Conservation (phyloP, 2,888 invertebrate genomes). For the Amblyjoppa fuscipennis region DNA sequence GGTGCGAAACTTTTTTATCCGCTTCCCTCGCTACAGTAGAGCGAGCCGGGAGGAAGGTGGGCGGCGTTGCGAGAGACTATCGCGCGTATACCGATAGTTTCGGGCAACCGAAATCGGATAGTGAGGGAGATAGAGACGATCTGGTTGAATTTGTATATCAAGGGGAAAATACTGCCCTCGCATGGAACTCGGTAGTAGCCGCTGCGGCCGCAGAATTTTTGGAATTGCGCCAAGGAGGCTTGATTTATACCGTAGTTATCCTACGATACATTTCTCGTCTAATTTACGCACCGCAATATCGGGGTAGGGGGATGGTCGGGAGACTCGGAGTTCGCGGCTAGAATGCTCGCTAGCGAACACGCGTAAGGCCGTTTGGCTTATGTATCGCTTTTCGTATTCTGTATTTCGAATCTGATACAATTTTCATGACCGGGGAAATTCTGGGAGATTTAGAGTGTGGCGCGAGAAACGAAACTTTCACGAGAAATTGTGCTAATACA, state of each 20-base stretch:
- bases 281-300: constrained; percentile 60
- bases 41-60: constrained; percentile 24
- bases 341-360: constrained; percentile 12
- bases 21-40: constrained; percentile 6
- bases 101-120: constrained; percentile 23
- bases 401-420: too few relatives aligned
- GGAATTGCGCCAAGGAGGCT: constrained; percentile 61
- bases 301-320: neutral
- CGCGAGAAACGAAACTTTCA: too few relatives aligned
- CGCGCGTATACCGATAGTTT: constrained; percentile 9
- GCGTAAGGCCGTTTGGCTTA: neutral
- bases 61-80: neutral
- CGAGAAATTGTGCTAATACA: too few relatives aligned
- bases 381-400: too few relatives aligned
- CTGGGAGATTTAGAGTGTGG: too few relatives aligned
- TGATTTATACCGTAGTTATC: constrained; percentile 68
- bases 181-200: constrained; percentile 24
- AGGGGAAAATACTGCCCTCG: constrained; percentile 50
- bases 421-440: too few relatives aligned
- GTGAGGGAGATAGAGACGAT: neutral
- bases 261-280: constrained; percentile 64
- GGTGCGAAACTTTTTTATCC: constrained; percentile 36
- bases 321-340: constrained; percentile 26
- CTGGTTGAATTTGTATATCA: constrained; percentile 35
- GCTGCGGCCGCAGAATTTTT: constrained; percentile 61